Evolutionary conservation across 1,140 invertebrate species (phyloP).

Genomic region (Listronotus bonariensis): DNA sequence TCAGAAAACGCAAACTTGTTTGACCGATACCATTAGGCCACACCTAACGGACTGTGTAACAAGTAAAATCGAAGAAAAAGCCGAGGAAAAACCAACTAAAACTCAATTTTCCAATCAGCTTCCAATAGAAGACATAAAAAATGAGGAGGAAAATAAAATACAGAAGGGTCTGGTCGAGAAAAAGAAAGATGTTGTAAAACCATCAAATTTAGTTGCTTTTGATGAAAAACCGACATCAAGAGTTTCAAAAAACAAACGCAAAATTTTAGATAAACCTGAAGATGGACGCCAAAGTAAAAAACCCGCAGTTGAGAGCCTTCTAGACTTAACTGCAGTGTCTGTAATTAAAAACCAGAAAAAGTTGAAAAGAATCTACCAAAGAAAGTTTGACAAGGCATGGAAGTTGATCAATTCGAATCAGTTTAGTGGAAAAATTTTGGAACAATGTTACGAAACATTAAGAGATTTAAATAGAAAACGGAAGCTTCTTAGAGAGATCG

Average conservation of each 20-base stretch:
- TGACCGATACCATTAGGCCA: conserved; percentile 39
- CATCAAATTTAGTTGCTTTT: neutral
- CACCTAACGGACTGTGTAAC: conserved; percentile 38
- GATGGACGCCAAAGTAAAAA: conserved; percentile 15
- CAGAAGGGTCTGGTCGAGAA: neutral
- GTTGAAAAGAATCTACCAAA: conserved; percentile 39
- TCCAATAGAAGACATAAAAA: neutral
- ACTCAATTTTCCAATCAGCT: neutral
- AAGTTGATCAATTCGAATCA: conserved; percentile 40
- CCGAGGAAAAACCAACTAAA: conserved; percentile 1
- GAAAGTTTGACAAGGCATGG: conserved; percentile 45
- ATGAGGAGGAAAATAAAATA: neutral
- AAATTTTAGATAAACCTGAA: conserved; percentile 11
- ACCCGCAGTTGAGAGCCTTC: conserved; percentile 18
- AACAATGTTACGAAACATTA: conserved; percentile 42
- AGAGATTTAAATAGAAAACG: conserved; percentile 49
- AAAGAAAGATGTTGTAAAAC: neutral
- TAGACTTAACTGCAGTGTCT: conserved; percentile 44
- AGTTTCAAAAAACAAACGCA: conserved; percentile 1
- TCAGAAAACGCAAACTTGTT: conserved; percentile 34
- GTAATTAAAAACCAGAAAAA: conserved; percentile 40
- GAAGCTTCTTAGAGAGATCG: conserved; percentile 46
- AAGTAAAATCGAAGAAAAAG: conserved; percentile 14
- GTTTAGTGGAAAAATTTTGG: conserved; percentile 19
- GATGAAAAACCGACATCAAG: neutral